phyloP scores from a whole-genome alignment of 37 sponge, comb jelly and placozoan genomes.

The Tethya wilhelma region DNA sequence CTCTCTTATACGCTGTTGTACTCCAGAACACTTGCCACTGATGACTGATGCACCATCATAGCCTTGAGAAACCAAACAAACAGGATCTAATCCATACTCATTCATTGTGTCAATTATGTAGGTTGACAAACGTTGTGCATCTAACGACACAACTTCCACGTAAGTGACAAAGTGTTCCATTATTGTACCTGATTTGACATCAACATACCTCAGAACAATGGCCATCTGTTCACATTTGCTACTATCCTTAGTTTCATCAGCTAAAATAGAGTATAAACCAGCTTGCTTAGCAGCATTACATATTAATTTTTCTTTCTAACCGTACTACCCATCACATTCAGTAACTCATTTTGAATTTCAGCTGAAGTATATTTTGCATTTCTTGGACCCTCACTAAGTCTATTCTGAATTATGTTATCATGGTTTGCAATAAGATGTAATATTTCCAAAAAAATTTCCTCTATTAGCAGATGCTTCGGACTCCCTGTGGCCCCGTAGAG shows the following conservation, averaged over 20 bases:
- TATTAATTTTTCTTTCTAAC: constrained; percentile 29
- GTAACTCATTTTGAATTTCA: constrained; percentile 55
- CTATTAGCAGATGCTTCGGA: not conserved
- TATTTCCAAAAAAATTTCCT: constrained; percentile 5
- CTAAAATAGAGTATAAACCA: constrained; percentile 34
- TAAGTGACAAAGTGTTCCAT: constrained; percentile 57
- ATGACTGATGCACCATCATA: constrained; percentile 69
- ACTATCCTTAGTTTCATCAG: constrained; percentile 48
- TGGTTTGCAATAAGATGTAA: constrained; percentile 56
- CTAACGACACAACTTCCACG: constrained; percentile 23
- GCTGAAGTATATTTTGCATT: constrained; percentile 63
- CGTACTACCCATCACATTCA: constrained; percentile 52
- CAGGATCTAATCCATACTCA: constrained; percentile 28
- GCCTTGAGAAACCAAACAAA: constrained; percentile 57
- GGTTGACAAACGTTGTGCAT: constrained; percentile 30
- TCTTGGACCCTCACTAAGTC: constrained; percentile 33
- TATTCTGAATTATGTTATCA: constrained; percentile 52
- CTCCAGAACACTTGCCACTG: constrained; percentile 56
- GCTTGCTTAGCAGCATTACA: constrained; percentile 26
- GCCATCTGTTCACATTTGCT: constrained; percentile 46
- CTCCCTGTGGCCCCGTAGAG: constrained; percentile 69
- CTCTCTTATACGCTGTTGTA: constrained; percentile 47
- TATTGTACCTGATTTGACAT: constrained; percentile 31
- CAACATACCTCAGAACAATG: constrained; percentile 47
- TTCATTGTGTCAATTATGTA: constrained; percentile 27